Conservation (phyloP, 1,140 invertebrate species). For the Bombus polaris region DNA sequence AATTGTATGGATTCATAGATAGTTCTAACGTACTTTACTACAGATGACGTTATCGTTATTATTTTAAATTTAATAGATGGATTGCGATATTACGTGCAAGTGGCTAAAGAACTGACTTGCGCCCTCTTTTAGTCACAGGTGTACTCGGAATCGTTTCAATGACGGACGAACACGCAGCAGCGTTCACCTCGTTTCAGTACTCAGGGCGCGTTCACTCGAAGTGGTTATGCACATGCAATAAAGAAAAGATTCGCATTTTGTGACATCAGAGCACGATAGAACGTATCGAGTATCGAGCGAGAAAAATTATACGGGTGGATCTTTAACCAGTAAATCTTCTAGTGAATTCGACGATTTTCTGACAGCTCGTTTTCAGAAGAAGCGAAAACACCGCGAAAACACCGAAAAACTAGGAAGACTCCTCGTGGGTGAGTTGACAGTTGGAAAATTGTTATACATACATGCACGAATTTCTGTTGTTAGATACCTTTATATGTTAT, state of each 20-base stretch:
- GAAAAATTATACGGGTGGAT: neutral
- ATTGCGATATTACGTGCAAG: neutral
- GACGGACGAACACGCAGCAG: conserved; percentile 43
- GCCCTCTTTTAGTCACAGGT: conserved; percentile 53
- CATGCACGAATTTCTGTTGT: neutral
- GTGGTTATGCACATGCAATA: conserved; percentile 25
- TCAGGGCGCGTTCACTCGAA: conserved; percentile 52
- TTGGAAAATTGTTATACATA: neutral
- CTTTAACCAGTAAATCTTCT: neutral
- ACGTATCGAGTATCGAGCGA: conserved; percentile 3
- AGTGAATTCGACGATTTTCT: neutral
- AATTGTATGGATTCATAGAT: neutral
- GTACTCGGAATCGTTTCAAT: conserved; percentile 44
- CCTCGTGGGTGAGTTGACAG: conserved; percentile 45
- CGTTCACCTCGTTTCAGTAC: conserved; percentile 49
- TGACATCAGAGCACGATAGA: neutral
- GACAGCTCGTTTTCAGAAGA: neutral
- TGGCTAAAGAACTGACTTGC: conserved; percentile 26
- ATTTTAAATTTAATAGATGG: neutral
- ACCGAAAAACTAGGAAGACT: neutral
- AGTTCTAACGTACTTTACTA: neutral
- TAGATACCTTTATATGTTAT: neutral
- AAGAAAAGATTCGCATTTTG: conserved; percentile 10
- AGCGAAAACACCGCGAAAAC: neutral
- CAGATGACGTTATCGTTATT: neutral